Evolutionary conservation across 2,113 vertebrate genomes (phyloP).

Genomic region (Danio rerio): GRCz12tu NC_133181.1:15468501-15469000

Average conservation of each 20-base stretch:
- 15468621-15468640: conserved; percentile 86
- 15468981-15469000: conserved; percentile 79
- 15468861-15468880: conserved; percentile 61
- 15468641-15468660: conserved; percentile 81
- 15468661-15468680: not conserved
- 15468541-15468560: conserved; percentile 87
- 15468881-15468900: conserved; percentile 43
- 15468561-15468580: conserved; percentile 91
- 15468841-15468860: not conserved
- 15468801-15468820: not conserved
- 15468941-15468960: conserved; percentile 67
- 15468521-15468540: conserved; percentile 95
- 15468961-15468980: conserved; percentile 71
- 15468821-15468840: not conserved
- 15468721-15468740: conserved; percentile 7
- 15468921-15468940: conserved; percentile 73
- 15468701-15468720: not conserved
- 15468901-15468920: conserved; percentile 67
- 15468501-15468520: conserved; percentile 98
- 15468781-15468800: conserved; percentile 7
- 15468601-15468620: conserved; percentile 84
- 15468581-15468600: conserved; percentile 87
- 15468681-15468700: conserved; percentile 7
- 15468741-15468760: not conserved
- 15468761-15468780: not conserved